These are phyloP conservation scores for Helogale parvula DNA, from an alignment of 2,113 vertebrate genomes.

Conservation along the genomic window DNA sequence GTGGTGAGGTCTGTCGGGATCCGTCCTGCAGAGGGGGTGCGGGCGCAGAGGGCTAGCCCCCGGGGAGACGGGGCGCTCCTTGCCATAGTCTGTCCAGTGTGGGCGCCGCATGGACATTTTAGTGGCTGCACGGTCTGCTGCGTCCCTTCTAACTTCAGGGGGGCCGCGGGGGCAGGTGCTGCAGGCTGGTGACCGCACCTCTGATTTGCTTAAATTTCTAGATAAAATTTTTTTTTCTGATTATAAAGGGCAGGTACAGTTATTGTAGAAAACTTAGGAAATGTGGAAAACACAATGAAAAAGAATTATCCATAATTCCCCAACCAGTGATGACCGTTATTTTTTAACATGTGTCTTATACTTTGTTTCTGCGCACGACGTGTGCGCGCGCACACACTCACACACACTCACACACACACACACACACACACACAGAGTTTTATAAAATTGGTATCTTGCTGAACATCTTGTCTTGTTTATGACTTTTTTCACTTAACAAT, in stretches of 20 bases:
- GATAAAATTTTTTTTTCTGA: background rate
- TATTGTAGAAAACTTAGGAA: background rate
- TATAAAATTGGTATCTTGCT: background rate
- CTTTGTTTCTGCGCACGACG: background rate
- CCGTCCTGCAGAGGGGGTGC: background rate
- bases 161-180: fast-evolving
- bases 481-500: background rate
- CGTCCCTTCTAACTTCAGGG: background rate
- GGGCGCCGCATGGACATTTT: background rate
- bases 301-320: background rate
- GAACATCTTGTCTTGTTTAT: background rate
- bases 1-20: background rate
- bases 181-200: fast-evolving
- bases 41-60: background rate
- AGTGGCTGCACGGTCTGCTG: background rate
- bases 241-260: background rate
- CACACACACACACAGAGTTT: background rate
- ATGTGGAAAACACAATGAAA: background rate
- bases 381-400: background rate
- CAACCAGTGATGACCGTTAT: background rate
- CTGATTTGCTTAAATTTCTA: background rate
- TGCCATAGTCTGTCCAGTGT: background rate
- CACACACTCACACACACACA: background rate
- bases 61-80: background rate
- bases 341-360: background rate